Conservation (phyloP, 2,888 invertebrate genomes). For the Tortrix viridana region DNA sequence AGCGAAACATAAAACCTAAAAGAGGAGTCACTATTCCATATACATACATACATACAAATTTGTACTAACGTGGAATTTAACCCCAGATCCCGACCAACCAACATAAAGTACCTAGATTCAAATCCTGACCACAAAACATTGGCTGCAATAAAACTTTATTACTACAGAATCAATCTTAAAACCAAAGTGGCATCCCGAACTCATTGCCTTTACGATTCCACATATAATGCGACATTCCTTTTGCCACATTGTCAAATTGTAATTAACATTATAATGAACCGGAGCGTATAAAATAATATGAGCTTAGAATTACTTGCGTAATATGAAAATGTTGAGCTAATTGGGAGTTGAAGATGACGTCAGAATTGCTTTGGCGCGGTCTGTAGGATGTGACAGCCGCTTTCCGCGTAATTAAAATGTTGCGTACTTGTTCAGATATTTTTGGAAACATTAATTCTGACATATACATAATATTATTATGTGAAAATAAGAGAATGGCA, state of each 20-base stretch:
- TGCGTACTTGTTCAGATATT: constrained; percentile 5
- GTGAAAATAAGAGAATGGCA: no score
- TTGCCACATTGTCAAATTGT: constrained; percentile 21
- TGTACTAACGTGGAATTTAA: neutral
- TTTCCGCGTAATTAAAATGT: constrained; percentile 17
- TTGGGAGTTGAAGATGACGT: constrained; percentile 18
- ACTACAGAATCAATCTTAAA: neutral
- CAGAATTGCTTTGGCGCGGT: constrained; percentile 11
- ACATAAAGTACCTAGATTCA: neutral
- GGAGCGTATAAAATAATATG: constrained; percentile 20
- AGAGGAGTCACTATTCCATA: neutral
- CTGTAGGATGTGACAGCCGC: constrained; percentile 16
- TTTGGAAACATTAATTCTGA: no score
- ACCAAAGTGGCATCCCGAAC: constrained; percentile 5
- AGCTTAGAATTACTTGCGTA: constrained; percentile 23
- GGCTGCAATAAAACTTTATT: constrained; percentile 10
- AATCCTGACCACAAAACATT: constrained; percentile 1
- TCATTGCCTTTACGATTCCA: constrained; percentile 19
- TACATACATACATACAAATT: no score
- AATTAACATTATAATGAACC: constrained; percentile 26
- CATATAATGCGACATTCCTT: constrained; percentile 13
- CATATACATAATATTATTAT: no score
- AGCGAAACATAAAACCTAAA: neutral
- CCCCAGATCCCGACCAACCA: neutral
- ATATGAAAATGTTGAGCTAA: constrained; percentile 23